Evolutionary conservation across 2,113 vertebrate genomes (phyloP).

Genomic region (Pungitius pungitius): DNA sequence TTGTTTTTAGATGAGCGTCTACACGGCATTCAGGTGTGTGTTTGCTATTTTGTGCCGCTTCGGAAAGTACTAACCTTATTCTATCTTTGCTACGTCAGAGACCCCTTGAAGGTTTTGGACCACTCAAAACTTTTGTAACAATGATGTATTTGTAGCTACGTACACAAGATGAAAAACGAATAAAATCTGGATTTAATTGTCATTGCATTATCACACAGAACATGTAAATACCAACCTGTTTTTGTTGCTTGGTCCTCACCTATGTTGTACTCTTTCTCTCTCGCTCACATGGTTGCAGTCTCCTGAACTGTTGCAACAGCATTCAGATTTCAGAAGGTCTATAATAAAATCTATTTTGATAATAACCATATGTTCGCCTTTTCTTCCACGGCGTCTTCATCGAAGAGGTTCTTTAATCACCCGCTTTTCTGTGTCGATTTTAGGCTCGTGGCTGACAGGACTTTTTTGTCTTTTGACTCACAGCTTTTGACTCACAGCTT

Average conservation of each 20-base stretch:
- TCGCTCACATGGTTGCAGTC: conserved; percentile 89
- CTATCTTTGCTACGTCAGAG: conserved; percentile 86
- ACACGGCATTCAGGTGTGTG: conserved; percentile 81
- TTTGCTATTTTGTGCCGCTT: conserved; percentile 84
- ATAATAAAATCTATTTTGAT: conserved; percentile 99
- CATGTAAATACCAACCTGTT: conserved; percentile 92
- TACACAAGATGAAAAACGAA: conserved; percentile 82
- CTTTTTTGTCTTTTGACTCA: too few relatives aligned
- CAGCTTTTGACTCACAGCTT: too few relatives aligned
- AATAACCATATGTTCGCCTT: conserved; percentile 80
- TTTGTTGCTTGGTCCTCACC: conserved; percentile 82
- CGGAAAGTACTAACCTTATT: conserved; percentile 82
- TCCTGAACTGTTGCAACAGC: conserved; percentile 97
- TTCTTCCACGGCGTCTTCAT: background rate
- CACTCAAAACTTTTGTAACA: conserved; percentile 94
- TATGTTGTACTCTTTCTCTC: conserved; percentile 82
- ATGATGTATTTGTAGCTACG: conserved; percentile 92
- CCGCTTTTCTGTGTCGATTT: background rate
- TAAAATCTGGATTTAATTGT: conserved; percentile 67
- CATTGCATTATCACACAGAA: conserved; percentile 90
- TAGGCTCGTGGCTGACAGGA: background rate
- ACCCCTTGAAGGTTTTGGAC: conserved; percentile 94
- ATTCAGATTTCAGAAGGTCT: conserved; percentile 94
- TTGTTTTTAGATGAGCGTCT: conserved; percentile 78
- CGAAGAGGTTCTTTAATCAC: background rate